Percentiles rank a stretch among this genome's conserved stretches.
phyloP scores from a whole-genome alignment of 2,797 vertebrate species.

The Lateolabrax maculatus region DNA sequence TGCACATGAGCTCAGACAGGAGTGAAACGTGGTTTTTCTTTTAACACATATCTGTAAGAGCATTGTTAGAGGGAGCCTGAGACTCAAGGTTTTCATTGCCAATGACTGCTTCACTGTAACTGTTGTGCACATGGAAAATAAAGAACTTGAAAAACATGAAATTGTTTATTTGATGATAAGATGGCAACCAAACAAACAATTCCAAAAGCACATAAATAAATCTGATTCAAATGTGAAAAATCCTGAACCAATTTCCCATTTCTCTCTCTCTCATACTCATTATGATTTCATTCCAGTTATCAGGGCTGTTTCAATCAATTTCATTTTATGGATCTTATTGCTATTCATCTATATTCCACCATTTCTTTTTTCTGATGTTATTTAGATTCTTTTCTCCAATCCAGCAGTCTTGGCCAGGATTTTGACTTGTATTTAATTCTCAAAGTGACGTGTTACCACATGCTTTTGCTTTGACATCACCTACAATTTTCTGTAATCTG shows the following conservation, averaged over 20 bases:
- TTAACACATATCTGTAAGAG: too few species aligned
- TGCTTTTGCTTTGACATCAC: background rate
- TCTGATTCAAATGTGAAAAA: conserved; percentile 2
- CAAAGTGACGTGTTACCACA: background rate
- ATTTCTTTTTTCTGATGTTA: background rate
- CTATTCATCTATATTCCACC: background rate
- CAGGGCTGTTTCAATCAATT: background rate
- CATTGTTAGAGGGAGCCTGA: too few species aligned
- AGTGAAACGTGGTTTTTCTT: background rate
- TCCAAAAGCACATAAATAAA: background rate
- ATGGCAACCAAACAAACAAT: background rate
- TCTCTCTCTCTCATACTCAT: background rate
- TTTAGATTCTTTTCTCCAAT: background rate
- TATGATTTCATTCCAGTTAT: background rate
- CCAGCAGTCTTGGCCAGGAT: background rate
- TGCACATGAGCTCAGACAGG: accelerated
- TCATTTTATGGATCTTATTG: conserved; percentile 6
- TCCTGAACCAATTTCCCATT: background rate
- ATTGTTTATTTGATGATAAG: conserved; percentile 1
- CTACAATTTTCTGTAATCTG: background rate
- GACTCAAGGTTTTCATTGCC: too few species aligned
- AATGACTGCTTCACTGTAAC: too few species aligned
- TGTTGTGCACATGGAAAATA: background rate
- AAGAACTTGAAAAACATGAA: background rate
- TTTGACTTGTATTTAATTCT: background rate